These are phyloP conservation scores for Gastrophryne carolinensis DNA, from an alignment of 2,797 vertebrate species.

Conservation along the genomic window DNA sequence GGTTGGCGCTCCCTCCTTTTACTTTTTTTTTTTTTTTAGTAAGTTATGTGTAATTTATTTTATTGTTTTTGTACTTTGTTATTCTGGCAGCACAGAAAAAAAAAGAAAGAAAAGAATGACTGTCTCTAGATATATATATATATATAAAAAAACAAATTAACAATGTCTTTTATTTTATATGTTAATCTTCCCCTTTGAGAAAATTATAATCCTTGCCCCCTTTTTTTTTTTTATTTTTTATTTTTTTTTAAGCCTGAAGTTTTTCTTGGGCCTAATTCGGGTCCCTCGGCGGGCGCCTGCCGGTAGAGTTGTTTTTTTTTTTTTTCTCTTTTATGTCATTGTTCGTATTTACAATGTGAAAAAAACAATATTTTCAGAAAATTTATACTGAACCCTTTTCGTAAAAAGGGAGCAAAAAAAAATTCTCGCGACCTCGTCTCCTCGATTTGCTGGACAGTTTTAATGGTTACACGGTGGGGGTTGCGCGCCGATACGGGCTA, in stretches of 20 bases:
- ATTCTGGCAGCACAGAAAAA: conserved; percentile 67
- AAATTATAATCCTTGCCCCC: conserved; percentile 64
- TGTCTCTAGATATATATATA: conserved; percentile 70
- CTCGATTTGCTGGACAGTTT: conserved; percentile 76
- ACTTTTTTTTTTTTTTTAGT: too few species aligned
- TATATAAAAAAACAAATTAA: neutral
- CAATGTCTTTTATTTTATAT: neutral
- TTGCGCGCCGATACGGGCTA: too few species aligned
- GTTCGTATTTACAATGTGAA: conserved; percentile 92
- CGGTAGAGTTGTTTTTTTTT: conserved; percentile 77
- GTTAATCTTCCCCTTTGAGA: conserved; percentile 50
- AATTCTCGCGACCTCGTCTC: conserved; percentile 72
- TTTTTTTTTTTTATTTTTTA: too few species aligned
- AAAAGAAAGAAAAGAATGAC: conserved; percentile 63
- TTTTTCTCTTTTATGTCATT: conserved; percentile 89
- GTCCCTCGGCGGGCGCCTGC: too few species aligned
- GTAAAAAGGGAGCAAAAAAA: conserved; percentile 65
- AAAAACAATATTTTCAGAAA: conserved; percentile 60
- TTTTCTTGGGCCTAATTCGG: too few species aligned
- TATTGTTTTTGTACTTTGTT: conserved; percentile 68
- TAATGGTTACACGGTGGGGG: too few species aligned
- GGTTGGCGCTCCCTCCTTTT: conserved; percentile 92
- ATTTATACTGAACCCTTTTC: conserved; percentile 68
- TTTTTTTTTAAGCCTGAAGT: too few species aligned
- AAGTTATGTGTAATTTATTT: conserved; percentile 99